Evolutionary conservation across 2,888 invertebrate species (phyloP).

Genomic region (Sminthurides aquaticus): DNA sequence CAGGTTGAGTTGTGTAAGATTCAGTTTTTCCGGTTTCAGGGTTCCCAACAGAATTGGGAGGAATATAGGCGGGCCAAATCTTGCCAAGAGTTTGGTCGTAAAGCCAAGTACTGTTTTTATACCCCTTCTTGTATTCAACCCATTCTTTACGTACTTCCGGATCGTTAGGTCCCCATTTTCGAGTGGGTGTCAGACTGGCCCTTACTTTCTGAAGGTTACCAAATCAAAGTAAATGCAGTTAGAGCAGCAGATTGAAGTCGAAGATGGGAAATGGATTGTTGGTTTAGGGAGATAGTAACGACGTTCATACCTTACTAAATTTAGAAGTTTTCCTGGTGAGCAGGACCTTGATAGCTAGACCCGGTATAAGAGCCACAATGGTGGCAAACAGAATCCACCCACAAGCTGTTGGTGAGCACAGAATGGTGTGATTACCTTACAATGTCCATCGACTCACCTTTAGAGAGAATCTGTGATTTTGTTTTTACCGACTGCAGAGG

Average conservation of each 20-base stretch:
- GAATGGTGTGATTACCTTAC: no score
- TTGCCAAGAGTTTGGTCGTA: background rate
- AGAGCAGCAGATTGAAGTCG: background rate
- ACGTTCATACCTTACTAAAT: background rate
- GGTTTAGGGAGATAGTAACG: no score
- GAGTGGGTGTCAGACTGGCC: background rate
- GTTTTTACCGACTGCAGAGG: background rate
- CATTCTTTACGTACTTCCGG: slow-evolving; percentile 4
- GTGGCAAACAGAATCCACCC: background rate
- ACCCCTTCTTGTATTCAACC: background rate
- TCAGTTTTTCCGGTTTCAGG: no score
- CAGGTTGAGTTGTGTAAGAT: no score
- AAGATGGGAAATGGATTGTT: background rate
- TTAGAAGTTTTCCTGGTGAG: background rate
- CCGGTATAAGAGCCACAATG: background rate
- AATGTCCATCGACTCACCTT: no score
- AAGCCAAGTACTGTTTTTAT: background rate
- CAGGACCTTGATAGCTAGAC: background rate
- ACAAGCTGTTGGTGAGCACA: no score
- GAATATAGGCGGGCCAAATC: no score
- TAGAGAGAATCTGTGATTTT: no score
- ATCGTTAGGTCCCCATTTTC: slow-evolving; percentile 8
- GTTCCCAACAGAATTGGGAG: no score
- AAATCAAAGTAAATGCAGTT: background rate
- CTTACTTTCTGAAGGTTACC: slow-evolving; percentile 3